Evolutionary conservation across 64 coral and sea anemone species (phyloP).

Genomic region (Montipora sp.): DNA sequence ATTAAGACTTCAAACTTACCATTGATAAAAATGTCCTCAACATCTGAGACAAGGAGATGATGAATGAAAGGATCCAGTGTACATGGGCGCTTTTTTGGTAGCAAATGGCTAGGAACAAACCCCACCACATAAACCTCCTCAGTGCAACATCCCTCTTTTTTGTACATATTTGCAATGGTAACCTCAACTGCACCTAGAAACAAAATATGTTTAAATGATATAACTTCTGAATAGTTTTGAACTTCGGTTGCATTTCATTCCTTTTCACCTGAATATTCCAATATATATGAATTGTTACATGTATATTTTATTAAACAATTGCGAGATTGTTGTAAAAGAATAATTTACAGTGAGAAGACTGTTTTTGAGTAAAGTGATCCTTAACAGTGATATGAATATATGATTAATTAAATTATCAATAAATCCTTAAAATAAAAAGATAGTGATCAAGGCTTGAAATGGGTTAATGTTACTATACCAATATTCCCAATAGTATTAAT

Average conservation of each 20-base stretch:
- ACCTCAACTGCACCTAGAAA: slow-evolving; percentile 11
- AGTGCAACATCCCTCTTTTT: slow-evolving; percentile 14
- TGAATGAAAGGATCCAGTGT: slow-evolving; percentile 31
- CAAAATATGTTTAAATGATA: neutral
- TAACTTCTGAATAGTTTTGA: too few species aligned
- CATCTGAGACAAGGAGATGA: slow-evolving; percentile 33
- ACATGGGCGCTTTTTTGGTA: slow-evolving; percentile 50
- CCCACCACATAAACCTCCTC: slow-evolving; percentile 42
- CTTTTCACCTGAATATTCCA: too few species aligned
- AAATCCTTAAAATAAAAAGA: too few species aligned
- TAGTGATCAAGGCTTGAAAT: neutral
- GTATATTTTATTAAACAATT: too few species aligned
- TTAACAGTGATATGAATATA: too few species aligned
- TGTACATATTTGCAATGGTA: slow-evolving; percentile 16
- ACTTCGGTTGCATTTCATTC: too few species aligned
- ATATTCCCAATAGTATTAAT: too few species aligned
- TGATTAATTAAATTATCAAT: too few species aligned
- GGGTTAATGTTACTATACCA: neutral
- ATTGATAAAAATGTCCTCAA: slow-evolving; percentile 7
- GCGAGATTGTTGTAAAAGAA: too few species aligned
- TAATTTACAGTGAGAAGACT: too few species aligned
- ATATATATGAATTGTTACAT: too few species aligned
- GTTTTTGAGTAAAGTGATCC: too few species aligned
- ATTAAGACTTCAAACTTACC: neutral
- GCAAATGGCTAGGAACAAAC: slow-evolving; percentile 14